These are phyloP conservation scores for Meloidogyne hapla DNA, from an alignment of 1,140 invertebrate genomes.

Conservation along the genomic window DNA sequence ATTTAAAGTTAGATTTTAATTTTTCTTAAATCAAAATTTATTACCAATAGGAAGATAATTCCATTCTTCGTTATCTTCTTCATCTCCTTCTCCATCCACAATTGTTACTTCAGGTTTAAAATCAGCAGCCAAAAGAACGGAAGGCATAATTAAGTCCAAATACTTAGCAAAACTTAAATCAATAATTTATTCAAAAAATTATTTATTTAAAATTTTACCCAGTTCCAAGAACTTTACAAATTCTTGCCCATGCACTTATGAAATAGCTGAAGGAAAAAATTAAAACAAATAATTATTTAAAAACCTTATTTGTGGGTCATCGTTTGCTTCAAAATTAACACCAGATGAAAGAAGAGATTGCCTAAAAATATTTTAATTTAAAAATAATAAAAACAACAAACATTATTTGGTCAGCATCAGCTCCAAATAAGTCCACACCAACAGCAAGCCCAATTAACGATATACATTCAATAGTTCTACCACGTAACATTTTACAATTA, in stretches of 20 bases:
- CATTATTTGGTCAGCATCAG: conserved; percentile 85
- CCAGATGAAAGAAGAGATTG: conserved; percentile 87
- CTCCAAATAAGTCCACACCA: conserved; percentile 87
- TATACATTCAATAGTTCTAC: conserved; percentile 96
- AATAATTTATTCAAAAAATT: not conserved
- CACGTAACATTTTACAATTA: conserved; percentile 71
- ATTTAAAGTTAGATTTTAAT: not conserved
- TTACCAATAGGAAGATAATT: conserved; percentile 94
- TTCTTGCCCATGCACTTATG: conserved; percentile 96
- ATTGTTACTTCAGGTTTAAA: conserved; percentile 96
- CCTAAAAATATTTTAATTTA: conserved; percentile 71
- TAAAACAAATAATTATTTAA: conserved; percentile 70
- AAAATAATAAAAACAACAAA: not conserved
- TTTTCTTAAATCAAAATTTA: conserved; percentile 66
- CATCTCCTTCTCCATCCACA: conserved; percentile 77
- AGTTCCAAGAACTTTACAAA: conserved; percentile 92
- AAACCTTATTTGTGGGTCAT: conserved; percentile 78
- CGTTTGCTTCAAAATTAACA: conserved; percentile 70
- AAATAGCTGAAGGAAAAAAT: conserved; percentile 82
- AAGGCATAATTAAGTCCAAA: conserved; percentile 77
- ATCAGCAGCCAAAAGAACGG: conserved; percentile 88
- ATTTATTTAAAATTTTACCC: conserved; percentile 71
- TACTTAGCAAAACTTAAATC: not conserved
- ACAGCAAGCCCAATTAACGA: conserved; percentile 96
- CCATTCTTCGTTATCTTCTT: conserved; percentile 91